phyloP scores from a whole-genome alignment of 2,113 vertebrate species.

The Tachysurus fulvidraco region DNA sequence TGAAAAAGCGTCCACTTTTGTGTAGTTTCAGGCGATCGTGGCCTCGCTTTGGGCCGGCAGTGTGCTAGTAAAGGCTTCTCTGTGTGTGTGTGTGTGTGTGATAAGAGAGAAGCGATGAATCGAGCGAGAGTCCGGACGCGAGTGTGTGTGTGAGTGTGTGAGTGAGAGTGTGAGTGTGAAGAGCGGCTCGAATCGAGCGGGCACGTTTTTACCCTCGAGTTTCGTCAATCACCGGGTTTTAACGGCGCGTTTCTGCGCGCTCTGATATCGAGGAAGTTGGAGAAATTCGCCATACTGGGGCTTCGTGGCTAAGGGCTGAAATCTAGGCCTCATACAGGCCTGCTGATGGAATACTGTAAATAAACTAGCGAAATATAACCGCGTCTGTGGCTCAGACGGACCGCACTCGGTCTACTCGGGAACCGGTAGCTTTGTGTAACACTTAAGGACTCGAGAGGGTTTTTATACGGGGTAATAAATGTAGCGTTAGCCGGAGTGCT shows the following conservation, averaged over 20 bases:
- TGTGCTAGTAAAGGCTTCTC: constrained; percentile 73
- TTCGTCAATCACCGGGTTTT: constrained; percentile 62
- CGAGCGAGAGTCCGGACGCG: constrained; percentile 61
- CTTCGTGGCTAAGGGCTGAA: constrained; percentile 85
- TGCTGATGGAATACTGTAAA: constrained; percentile 65
- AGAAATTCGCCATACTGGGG: constrained; percentile 85
- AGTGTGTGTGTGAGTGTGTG: constrained; percentile 63
- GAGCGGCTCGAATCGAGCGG: constrained; percentile 95
- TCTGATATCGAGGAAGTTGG: constrained; percentile 76
- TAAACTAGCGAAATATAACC: constrained; percentile 44
- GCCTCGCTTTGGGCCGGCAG: constrained; percentile 81
- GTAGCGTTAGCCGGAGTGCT: constrained; percentile 70
- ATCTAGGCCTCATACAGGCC: constrained; percentile 94
- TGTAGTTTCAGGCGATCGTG: constrained; percentile 71
- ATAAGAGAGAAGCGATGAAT: constrained; percentile 64
- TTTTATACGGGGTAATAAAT: constrained; percentile 47
- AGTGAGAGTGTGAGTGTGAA: constrained; percentile 69
- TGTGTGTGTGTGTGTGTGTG: constrained; percentile 63
- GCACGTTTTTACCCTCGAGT: constrained; percentile 87
- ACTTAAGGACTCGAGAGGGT: no score
- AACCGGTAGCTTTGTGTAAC: not conserved
- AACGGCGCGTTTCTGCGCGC: constrained; percentile 53
- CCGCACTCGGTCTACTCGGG: constrained; percentile 19
- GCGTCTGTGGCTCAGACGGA: constrained; percentile 38
- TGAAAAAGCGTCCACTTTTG: not conserved